Conservation (phyloP, 2,888 invertebrate genomes). For the Scaptomyza tumidula region DNA sequence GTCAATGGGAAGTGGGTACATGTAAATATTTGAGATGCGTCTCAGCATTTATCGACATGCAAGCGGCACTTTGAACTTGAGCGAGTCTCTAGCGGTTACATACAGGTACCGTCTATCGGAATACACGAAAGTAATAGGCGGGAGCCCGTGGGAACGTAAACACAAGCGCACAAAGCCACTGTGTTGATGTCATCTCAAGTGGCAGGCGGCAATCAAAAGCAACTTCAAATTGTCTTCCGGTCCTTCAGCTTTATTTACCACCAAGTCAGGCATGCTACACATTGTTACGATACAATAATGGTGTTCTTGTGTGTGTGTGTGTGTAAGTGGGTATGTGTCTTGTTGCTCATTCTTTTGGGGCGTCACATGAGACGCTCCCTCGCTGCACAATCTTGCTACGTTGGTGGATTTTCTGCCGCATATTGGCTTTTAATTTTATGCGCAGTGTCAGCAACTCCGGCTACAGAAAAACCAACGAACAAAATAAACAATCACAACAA, state of each 20-base stretch:
- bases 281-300: constrained; percentile 63
- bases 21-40: constrained; percentile 42
- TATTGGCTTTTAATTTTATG: constrained; percentile 76
- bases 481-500: constrained; percentile 1
- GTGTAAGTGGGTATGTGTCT: constrained; percentile 3
- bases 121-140: constrained; percentile 53
- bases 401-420: constrained; percentile 69
- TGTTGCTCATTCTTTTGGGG: constrained; percentile 21
- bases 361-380: constrained; percentile 25
- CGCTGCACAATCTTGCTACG: constrained; percentile 51
- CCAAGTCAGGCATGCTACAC: constrained; percentile 37
- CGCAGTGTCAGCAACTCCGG: constrained; percentile 68
- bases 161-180: constrained; percentile 32
- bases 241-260: constrained; percentile 12
- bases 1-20: neutral
- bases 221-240: constrained; percentile 15
- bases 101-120: neutral
- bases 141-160: constrained; percentile 50
- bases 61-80: constrained; percentile 50
- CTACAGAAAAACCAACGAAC: constrained; percentile 18
- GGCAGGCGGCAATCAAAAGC: constrained; percentile 64
- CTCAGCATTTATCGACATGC: constrained; percentile 20
- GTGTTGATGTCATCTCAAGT: constrained; percentile 56
- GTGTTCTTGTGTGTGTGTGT: constrained; percentile 17
- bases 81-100: constrained; percentile 1